A percentile compares a stretch with the other conserved stretches of the same genome.
Evolutionary conservation across 2,888 invertebrate genomes (phyloP).

Genomic region (Campoplex nolae): DNA sequence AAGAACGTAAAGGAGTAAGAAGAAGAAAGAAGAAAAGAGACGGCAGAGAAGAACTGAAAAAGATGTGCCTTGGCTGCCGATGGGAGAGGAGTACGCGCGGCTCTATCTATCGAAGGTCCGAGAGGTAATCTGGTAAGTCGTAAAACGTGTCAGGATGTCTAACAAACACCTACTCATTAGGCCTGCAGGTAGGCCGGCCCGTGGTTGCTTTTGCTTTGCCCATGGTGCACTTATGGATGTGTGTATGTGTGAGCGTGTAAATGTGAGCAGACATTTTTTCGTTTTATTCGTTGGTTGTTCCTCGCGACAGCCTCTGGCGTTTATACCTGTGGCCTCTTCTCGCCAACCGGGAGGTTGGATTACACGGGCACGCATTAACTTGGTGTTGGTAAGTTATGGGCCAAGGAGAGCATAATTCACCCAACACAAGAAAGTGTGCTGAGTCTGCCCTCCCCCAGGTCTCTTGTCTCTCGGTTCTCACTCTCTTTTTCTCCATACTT

Average conservation of each 20-base stretch:
- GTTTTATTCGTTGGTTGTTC: conserved; percentile 21
- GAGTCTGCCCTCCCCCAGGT: conserved; percentile 59
- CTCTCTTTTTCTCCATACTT: conserved; percentile 36
- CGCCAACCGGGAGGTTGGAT: conserved; percentile 73
- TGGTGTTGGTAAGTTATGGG: conserved; percentile 81
- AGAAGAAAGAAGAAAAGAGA: not conserved
- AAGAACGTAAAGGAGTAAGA: not conserved
- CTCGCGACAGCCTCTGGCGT: conserved; percentile 34
- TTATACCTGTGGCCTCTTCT: conserved; percentile 49
- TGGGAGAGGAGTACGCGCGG: conserved; percentile 63
- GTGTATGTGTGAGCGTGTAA: not conserved
- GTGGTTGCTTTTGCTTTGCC: conserved; percentile 61
- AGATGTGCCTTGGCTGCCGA: conserved; percentile 59
- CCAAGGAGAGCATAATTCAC: conserved; percentile 81
- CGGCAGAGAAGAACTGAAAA: conserved; percentile 31
- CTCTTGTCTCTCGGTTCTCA: conserved; percentile 37
- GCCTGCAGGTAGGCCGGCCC: conserved; percentile 79
- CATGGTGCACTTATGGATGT: not conserved
- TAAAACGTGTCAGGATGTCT: conserved; percentile 83
- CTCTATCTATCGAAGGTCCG: conserved; percentile 76
- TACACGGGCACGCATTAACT: conserved; percentile 82
- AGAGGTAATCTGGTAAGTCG: conserved; percentile 83
- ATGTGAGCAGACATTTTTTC: conserved; percentile 7
- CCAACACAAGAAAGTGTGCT: conserved; percentile 77
- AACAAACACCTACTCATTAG: conserved; percentile 84